phyloP scores from a whole-genome alignment of 2,797 vertebrate genomes.

The Iguana delicatissima region DNA sequence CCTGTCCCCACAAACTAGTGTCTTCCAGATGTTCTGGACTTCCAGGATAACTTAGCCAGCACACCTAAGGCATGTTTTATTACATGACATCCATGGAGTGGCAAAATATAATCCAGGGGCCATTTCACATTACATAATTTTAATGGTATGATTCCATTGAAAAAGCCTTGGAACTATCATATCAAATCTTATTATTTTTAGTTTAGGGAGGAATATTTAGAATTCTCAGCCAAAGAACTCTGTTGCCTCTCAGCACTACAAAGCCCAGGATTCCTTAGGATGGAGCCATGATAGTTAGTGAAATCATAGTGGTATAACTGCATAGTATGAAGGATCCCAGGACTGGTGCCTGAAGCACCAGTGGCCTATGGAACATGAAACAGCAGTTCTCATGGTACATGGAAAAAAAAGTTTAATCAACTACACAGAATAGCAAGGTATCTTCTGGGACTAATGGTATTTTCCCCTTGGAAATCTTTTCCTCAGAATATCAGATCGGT shows the following conservation, averaged over 20 bases:
- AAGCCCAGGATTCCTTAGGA: no score
- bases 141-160: no score
- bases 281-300: no score
- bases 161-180: no score
- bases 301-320: no score
- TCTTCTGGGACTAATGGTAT: slow-evolving; percentile 4
- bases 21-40: not conserved
- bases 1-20: not conserved
- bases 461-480: slow-evolving; percentile 42
- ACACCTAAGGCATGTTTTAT: not conserved
- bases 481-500: slow-evolving; percentile 80
- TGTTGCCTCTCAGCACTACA: no score
- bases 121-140: no score
- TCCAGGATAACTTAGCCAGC: not conserved
- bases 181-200: no score
- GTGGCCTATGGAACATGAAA: not conserved
- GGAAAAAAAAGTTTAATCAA: not conserved
- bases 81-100: not conserved
- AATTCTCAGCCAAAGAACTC: no score
- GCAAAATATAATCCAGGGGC: not conserved
- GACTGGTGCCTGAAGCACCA: not conserved
- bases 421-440: not conserved
- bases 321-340: not conserved
- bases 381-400: no score
- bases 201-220: no score